phyloP scores from a whole-genome alignment of 1,140 invertebrate species.

The Scaptomyza hsui region DNA sequence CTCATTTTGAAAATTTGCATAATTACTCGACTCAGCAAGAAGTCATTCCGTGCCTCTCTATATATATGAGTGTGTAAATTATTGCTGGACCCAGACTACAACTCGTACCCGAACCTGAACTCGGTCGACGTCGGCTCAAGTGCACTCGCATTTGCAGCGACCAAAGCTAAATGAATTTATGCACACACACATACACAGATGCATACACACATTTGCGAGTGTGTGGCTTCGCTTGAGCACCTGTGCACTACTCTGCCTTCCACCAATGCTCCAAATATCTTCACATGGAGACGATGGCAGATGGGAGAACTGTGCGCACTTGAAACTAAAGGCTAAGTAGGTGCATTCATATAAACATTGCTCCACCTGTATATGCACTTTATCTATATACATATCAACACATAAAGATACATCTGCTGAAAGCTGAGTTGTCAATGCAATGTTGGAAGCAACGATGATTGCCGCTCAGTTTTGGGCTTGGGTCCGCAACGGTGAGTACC shows the following conservation, averaged over 20 bases:
- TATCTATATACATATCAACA: constrained; percentile 8
- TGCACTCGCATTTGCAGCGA: constrained; percentile 53
- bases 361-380: constrained; percentile 8
- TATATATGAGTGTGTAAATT: constrained; percentile 7
- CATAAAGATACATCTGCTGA: constrained; percentile 9
- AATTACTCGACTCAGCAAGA: constrained; percentile 50
- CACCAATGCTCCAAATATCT: constrained; percentile 1
- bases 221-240: constrained; percentile 45
- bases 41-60: constrained; percentile 29
- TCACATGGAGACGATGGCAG: constrained; percentile 9
- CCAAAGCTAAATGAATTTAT: constrained; percentile 55
- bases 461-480: constrained; percentile 3
- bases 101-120: constrained; percentile 14
- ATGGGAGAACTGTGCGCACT: constrained; percentile 32
- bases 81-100: constrained; percentile 19
- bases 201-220: constrained; percentile 35
- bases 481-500: constrained; percentile 32
- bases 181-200: constrained; percentile 32
- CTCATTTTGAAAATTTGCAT: constrained; percentile 57
- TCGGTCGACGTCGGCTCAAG: constrained; percentile 38
- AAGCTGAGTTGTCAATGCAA: constrained; percentile 18
- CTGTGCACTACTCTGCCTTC: constrained; percentile 41
- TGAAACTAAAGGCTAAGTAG: constrained; percentile 55
- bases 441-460: neutral
- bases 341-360: constrained; percentile 52